Conservation (phyloP, 2,113 vertebrate species). For the Oreotrochilus melanogaster region DNA sequence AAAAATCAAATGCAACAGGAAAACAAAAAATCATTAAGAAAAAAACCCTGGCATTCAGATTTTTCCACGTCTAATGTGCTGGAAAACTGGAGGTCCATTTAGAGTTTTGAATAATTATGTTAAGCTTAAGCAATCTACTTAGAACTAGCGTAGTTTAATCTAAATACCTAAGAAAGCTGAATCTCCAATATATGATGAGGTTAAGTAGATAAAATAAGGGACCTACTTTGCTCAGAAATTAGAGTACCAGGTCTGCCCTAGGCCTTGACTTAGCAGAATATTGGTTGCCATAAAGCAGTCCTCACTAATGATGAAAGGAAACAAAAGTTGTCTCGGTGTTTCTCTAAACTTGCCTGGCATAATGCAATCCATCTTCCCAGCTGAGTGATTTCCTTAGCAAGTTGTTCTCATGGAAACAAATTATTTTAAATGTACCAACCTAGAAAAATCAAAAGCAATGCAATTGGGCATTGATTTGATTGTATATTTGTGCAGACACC, state of each 20-base stretch:
- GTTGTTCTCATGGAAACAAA: constrained; percentile 64
- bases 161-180: background rate
- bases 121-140: background rate
- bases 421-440: background rate
- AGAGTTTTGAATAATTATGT: background rate
- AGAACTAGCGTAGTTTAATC: background rate
- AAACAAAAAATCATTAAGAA: background rate
- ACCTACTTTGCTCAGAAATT: background rate
- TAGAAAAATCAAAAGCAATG: constrained; percentile 53
- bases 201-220: background rate
- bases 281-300: background rate
- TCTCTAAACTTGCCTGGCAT: background rate
- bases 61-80: background rate
- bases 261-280: background rate
- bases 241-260: background rate
- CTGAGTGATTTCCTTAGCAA: background rate
- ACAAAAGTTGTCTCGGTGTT: background rate
- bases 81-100: background rate
- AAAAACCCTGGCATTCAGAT: fast-evolving
- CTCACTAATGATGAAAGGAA: background rate
- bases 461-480: constrained; percentile 9
- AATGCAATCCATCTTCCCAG: background rate
- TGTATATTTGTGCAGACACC: background rate
- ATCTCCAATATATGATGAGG: background rate
- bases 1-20: background rate